Evolutionary conservation across 2,888 invertebrate genomes (phyloP), one percentile per base, ranked within the genome.

Genomic region (Coelinius sp.): DNA sequence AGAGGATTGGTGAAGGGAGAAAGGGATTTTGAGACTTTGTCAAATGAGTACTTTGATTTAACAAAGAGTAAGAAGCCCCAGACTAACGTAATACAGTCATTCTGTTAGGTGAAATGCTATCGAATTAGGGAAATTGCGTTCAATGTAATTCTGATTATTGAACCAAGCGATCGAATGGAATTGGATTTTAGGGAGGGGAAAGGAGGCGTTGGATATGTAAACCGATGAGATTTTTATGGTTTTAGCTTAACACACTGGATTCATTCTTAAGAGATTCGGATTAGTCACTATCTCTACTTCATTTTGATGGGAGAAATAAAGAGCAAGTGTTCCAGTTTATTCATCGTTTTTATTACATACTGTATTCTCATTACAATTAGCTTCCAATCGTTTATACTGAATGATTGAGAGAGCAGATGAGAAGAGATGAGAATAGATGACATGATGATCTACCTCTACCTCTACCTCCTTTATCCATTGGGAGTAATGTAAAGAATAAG

Each of bases 21-120:
- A 38, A 38, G 38, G 38, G 38, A 10, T 38, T 38, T 38, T 22
- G 14, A 27, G 63, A 63, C 63, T 63, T 63, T 63, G 63, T 63
- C 41, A 63, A 63, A 63, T 63, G 63, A 41, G 41, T 41, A 41
- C 63, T 63, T 63, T 63, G 63, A 63, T 63, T 63, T 63, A 65
- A 65, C 44, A 65, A 65, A 44, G 65, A 46, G 44, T 65, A 65
- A 65, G 65, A 65, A 65, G 65, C 46, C 25, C 44, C 41, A 44
- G 46, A 65, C 24, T 44, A 44, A 44, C 46, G n/a, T 31, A 56
- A 56, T 56, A 31, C 56, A 56, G 56, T 31, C 27, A 56, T 56
- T 56, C 27, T 56, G 56, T 17, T 46, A 17, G 27, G 46, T 65
- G 46, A 65, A 65, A 25, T 65, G 65, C 46, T 46, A 27, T 46